phyloP scores from a whole-genome alignment of 2,888 invertebrate genomes.

The Drosophila fulvimacula region DNA sequence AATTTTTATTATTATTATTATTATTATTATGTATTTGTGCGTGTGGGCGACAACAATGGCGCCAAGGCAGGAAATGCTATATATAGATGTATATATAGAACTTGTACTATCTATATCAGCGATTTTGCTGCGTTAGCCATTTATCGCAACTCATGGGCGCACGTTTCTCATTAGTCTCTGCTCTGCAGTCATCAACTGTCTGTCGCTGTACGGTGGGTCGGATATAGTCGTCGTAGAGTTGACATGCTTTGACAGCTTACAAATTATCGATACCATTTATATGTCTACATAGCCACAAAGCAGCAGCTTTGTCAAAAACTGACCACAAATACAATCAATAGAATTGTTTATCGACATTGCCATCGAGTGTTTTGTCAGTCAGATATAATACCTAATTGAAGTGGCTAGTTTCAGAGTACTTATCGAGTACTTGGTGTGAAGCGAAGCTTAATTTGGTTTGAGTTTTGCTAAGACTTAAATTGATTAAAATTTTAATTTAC shows the following conservation, averaged over 20 bases:
- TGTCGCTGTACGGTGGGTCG: slow-evolving; percentile 23
- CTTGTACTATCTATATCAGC: slow-evolving; percentile 39
- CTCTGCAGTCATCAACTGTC: slow-evolving; percentile 25
- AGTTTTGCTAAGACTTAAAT: no score
- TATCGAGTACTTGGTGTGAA: no score
- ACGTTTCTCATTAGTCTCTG: slow-evolving; percentile 73
- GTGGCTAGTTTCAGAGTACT: not conserved
- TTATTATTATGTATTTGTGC: slow-evolving; percentile 71
- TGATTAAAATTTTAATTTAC: no score
- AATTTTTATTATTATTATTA: slow-evolving; percentile 80
- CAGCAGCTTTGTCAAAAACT: not conserved
- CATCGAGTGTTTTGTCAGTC: not conserved
- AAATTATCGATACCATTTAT: slow-evolving; percentile 50
- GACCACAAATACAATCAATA: not conserved
- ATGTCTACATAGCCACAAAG: slow-evolving; percentile 3
- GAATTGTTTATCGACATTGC: slow-evolving; percentile 5
- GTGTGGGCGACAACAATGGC: slow-evolving; percentile 42
- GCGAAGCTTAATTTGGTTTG: not conserved
- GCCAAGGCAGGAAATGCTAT: slow-evolving; percentile 15
- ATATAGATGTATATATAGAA: not conserved
- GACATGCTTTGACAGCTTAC: slow-evolving; percentile 52
- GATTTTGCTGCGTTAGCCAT: slow-evolving; percentile 66
- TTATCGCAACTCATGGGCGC: slow-evolving; percentile 70
- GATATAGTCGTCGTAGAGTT: slow-evolving; percentile 21
- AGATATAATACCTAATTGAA: not conserved